Evolutionary conservation across 2,113 vertebrate species (phyloP).

Genomic region (Corythaixoides concolor): DNA sequence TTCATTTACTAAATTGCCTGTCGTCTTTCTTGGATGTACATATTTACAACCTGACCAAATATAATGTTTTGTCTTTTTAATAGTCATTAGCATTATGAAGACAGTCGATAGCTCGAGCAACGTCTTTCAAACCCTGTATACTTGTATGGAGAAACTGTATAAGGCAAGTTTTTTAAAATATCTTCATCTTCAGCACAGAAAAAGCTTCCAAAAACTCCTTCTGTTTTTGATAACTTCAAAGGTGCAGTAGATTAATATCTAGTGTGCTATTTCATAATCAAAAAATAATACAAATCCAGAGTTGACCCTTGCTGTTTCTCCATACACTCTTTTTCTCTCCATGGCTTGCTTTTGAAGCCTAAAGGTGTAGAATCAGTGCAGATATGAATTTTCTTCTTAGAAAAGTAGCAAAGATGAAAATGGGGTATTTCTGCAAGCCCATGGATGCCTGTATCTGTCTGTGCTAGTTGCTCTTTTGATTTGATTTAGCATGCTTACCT

Average conservation of each 20-base stretch:
- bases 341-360: slow-evolving; percentile 15
- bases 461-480: background rate
- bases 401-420: slow-evolving; percentile 42
- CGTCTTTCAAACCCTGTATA: background rate
- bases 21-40: background rate
- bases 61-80: background rate
- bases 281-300: slow-evolving; percentile 7
- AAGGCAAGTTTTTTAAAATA: background rate
- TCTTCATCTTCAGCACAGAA: background rate
- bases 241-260: background rate
- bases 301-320: background rate
- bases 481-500: background rate
- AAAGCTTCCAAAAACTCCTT: background rate
- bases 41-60: background rate
- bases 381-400: slow-evolving; percentile 21
- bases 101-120: background rate
- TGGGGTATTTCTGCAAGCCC: background rate
- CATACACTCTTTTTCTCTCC: background rate
- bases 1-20: slow-evolving; percentile 21
- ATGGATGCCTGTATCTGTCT: background rate
- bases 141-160: background rate
- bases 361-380: slow-evolving; percentile 13
- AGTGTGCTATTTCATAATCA: background rate
- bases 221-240: background rate
- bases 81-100: slow-evolving; percentile 24